Percentiles rank a stretch among this genome's conserved stretches.
Conservation (phyloP, 2,888 invertebrate genomes). For the Ormyrus nitidulus region DNA sequence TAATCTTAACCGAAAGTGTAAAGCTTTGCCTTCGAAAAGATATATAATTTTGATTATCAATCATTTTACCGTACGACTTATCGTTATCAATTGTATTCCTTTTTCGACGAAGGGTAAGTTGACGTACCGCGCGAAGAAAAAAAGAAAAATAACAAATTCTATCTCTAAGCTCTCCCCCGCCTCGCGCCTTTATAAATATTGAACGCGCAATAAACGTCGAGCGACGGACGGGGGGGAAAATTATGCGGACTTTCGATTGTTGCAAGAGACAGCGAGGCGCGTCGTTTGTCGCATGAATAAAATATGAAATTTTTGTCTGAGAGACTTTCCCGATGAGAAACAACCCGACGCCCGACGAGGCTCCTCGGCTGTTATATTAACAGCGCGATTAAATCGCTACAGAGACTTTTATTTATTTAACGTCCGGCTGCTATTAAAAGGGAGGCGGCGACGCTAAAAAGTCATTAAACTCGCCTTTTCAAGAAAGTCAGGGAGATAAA, state of each 20-base stretch:
- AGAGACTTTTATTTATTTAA: no score
- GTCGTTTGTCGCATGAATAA: conserved; percentile 23
- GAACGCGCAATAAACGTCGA: not conserved
- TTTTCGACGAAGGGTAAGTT: conserved; percentile 39
- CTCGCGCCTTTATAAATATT: conserved; percentile 1
- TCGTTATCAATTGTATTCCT: not conserved
- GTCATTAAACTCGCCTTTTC: no score
- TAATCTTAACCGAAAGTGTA: not conserved
- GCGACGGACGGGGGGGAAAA: not conserved
- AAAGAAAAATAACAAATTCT: conserved; percentile 4
- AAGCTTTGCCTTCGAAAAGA: conserved; percentile 27
- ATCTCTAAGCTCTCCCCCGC: not conserved
- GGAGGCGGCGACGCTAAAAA: no score
- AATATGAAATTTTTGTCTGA: conserved; percentile 16
- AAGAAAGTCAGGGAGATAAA: no score
- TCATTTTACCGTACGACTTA: no score
- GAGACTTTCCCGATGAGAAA: not conserved
- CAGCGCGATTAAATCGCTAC: no score
- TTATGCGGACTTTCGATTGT: conserved; percentile 26
- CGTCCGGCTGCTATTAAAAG: no score
- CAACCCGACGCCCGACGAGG: not conserved
- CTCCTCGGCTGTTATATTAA: not conserved
- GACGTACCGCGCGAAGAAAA: conserved; percentile 12
- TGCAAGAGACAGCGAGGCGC: not conserved
- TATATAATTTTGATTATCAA: conserved; percentile 13